Evolutionary conservation across 2,888 invertebrate species (phyloP), one percentile per base, ranked within the genome.

Genomic region (Atethmia centrago): DNA sequence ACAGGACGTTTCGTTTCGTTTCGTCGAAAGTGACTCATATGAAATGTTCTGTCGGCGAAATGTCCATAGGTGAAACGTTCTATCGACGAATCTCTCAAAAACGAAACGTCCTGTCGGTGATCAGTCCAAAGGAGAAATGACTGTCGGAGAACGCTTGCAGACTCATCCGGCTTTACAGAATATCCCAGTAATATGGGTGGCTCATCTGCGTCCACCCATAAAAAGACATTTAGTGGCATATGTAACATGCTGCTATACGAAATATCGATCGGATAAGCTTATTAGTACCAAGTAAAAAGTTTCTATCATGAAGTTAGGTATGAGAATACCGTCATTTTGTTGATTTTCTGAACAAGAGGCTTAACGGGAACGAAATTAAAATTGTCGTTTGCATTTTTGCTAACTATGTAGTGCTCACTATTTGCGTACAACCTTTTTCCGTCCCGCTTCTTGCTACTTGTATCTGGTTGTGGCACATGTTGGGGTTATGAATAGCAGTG

Each of bases 171-270:
- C 36, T 53, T 72, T 61, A 40, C 53, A 28, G 28, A 59, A 75
- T 73, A 73, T n/a, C 2, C 19, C 7, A 25, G 45, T 36, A 21
- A 63, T 53, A 69, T n/a, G 40, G 19, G 19, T n/a, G 36, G n/a
- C 53, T 58, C 59, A 45, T 74, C 61, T 74, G 53, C 47, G 61
- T 66, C 51, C 65, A 75, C 47, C 47, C 55, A 61, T 75, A 75
- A 75, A 74, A 66, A 55, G 16, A 75, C 68, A 74, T 68, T 76
- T 59, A 68, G 67, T 74, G n/a, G 49, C n/a, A 51, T 53, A 51
- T 58, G 67, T 68, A 74, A 76, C 45, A 76, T 67, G 74, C 55
- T 51, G 69, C 14, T 63, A 19, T 58, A 42, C 31, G n/a, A 25
- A 31, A 72, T 70, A 72, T 72, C 49, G 58, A 59, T 59, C 31